Evolutionary conservation across 2,113 vertebrate genomes (phyloP), one percentile per base, ranked within the genome.

Genomic region (Colius striatus): DNA sequence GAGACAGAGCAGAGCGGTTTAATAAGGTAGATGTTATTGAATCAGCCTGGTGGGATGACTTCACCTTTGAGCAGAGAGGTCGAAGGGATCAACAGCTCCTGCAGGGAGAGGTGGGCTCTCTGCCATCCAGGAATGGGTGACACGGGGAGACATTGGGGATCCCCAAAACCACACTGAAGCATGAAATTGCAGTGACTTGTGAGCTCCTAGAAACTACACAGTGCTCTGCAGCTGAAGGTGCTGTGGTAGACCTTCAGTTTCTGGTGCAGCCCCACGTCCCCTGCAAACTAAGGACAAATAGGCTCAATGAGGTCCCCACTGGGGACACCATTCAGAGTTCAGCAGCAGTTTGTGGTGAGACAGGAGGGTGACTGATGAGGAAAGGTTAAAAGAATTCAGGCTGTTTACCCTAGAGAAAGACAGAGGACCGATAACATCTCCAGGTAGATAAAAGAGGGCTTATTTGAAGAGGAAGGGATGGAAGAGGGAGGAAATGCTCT

Each of bases 1-100:
- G 80, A 96, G 93, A 14, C 77, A 91, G 91, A 91, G 93, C 68
- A 48, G 60, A 25, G 87, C 3, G 57, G 43, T 58, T 91, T 89
- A 92, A 84, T 81, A 16, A 81, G 65, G 61, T 7, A 17, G 70
- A 55, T 13, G 55, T 78, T 63, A 89, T 75, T 84, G 57, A 94
- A 89, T 94, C 89, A 89, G 62, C 71, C 0, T 16, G 38, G 54
- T 25, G 36, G 86, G 87, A 81, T 81, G 92, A 60, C n/a, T 78
- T 30, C 0, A 1, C 14, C 82, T 88, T 29, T 0, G 0, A 79
- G 54, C 67, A 57, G 60, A 86, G 84, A 1, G 0, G 45, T 63
- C 81, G 77, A 43, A 43, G 73, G 0, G 0, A 38, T 16, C 5
- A 1, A 63, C 34, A 77, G 51, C 71, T 86, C 47, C 29, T 0